Conservation (phyloP, 2,888 invertebrate species). For the Drosophila setosimentum region DNA sequence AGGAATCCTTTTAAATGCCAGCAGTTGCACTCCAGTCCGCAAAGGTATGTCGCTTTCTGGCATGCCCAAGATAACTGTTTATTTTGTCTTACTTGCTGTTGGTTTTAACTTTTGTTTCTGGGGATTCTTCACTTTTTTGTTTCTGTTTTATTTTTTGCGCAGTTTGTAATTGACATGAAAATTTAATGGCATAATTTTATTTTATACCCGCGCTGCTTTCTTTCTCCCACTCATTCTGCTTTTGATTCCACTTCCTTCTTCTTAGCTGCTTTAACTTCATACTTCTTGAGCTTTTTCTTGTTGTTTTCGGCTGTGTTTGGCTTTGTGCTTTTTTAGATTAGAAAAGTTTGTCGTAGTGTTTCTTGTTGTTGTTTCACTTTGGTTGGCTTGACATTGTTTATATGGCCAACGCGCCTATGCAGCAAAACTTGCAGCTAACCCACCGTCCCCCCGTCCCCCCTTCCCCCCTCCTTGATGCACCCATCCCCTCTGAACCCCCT, state of each 20-base stretch:
- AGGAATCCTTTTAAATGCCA: background rate
- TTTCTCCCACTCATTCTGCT: background rate
- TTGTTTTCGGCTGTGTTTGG: slow-evolving; percentile 31
- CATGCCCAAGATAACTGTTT: slow-evolving; percentile 1
- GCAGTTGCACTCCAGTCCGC: background rate
- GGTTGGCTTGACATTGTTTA: slow-evolving; percentile 56
- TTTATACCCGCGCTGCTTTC: slow-evolving; percentile 34
- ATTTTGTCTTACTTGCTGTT: background rate
- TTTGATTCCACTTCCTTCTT: background rate
- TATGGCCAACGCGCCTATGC: slow-evolving; percentile 64
- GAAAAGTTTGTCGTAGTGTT: slow-evolving; percentile 58
- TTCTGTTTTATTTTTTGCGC: slow-evolving; percentile 15
- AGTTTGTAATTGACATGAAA: slow-evolving; percentile 77
- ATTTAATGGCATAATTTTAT: slow-evolving; percentile 75
- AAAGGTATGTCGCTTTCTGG: background rate
- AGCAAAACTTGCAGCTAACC: slow-evolving; percentile 43
- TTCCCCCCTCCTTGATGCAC: background rate
- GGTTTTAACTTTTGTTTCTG: background rate
- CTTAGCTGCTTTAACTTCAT: background rate
- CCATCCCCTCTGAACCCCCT: slow-evolving; percentile 26
- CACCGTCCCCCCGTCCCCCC: background rate
- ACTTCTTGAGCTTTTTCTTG: slow-evolving; percentile 5
- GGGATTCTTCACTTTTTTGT: background rate
- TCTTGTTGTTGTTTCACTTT: slow-evolving; percentile 26
- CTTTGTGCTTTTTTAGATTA: slow-evolving; percentile 64